Base-by-base conservation (phyloP, 2,797 vertebrate genomes). In the Oryzias dopingdopingensis region DNA sequence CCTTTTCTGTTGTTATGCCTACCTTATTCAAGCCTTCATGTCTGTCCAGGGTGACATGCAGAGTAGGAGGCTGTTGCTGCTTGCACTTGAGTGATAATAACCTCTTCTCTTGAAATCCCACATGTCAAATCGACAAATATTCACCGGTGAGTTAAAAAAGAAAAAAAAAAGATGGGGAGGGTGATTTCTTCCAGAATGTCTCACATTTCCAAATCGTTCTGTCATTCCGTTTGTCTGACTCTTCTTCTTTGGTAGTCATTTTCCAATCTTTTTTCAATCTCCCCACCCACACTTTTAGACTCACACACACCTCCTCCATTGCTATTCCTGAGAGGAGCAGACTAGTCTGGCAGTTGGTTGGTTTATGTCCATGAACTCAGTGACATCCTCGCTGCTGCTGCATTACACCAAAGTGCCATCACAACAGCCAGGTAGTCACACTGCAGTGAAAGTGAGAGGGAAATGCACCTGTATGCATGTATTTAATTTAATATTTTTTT, bases 361-460 rank as follows among this genome's bases (percentile, higher is more conserved):
- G 69, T 90, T 88, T 86, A 88, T 89, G 86, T 83, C 81, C 77
- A 70, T 85, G 86, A 89, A 88, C 88, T 77, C 82, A 59, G 10
- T 88, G 82, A 87, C 88, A 85, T 77, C 59, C 53, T 45, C 5
- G 7, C 77, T 53, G 56, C 74, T 48, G 43, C 85, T 78, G 87
- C 84, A 87, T 88, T 86, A 86, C 79, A 72, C 79, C 81, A 70
- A 56, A 50, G 53, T 68, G 76, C 80, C 72, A 54, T 55, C 22
- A 40, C 73, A 73, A 82, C 50, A 75, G 73, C 49, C 72, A 79
- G 83, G 65, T 75, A 77, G 72, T 47, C 26, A 60, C 59, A 63
- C 67, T 70, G 75, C 76, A 74, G 74, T 49, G 62, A 46, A 24
- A 52, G 48, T 49, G 52, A 23, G 45, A 54, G 51, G 5, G 23